A percentile compares a stretch with the other conserved stretches of the same genome.
Evolutionary conservation across 1,140 invertebrate species (phyloP).

Genomic region (Leptinotarsa undecemlineata): DNA sequence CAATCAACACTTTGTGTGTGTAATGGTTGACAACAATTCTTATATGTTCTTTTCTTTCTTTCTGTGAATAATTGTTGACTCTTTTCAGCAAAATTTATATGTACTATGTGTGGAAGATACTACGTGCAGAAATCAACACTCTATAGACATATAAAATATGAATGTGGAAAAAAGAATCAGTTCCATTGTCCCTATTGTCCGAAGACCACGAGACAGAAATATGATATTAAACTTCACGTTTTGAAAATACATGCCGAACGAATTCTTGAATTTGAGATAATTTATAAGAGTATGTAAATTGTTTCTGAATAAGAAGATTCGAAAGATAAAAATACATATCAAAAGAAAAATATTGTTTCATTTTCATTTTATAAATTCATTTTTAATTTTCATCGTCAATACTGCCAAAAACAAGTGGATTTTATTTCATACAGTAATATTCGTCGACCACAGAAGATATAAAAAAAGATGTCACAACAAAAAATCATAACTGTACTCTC

Average conservation of each 20-base stretch:
- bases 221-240: constrained; percentile 44
- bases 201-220: constrained; percentile 48
- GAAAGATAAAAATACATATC: too few relatives aligned
- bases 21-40: too few relatives aligned
- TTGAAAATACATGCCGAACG: constrained; percentile 30
- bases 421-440: too few relatives aligned
- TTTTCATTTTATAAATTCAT: too few relatives aligned
- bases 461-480: too few relatives aligned
- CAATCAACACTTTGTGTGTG: too few relatives aligned
- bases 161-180: constrained; percentile 64
- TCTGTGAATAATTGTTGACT: background rate
- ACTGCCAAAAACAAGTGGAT: too few relatives aligned
- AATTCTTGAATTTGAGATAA: constrained; percentile 25
- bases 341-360: too few relatives aligned
- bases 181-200: constrained; percentile 54
- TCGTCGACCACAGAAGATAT: too few relatives aligned
- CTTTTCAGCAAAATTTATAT: constrained; percentile 26
- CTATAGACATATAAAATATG: constrained; percentile 61
- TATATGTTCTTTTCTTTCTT: background rate
- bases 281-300: constrained; percentile 23
- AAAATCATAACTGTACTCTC: too few relatives aligned
- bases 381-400: too few relatives aligned
- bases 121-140: constrained; percentile 36
- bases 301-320: background rate
- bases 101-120: constrained; percentile 28